Conservation (phyloP, 2,113 vertebrate species). For the Podocnemis expansa region DNA sequence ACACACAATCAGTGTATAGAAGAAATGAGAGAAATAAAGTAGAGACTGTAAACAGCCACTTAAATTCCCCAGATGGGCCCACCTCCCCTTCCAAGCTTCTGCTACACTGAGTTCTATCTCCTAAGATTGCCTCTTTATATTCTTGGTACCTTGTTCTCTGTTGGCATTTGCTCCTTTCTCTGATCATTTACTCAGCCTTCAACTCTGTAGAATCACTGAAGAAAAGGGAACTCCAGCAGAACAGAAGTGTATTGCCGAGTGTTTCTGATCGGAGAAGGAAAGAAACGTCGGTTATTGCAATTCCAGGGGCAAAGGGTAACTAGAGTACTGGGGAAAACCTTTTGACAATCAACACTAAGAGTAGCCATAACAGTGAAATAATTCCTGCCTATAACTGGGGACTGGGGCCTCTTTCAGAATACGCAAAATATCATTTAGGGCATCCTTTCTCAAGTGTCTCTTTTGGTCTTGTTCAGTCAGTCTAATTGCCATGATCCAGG, state of each 20-base stretch:
- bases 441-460: slow-evolving; percentile 20
- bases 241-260: not conserved
- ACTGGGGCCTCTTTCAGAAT: not conserved
- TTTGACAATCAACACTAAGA: not conserved
- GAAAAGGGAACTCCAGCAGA: not conserved
- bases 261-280: not conserved
- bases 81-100: not conserved
- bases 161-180: not conserved
- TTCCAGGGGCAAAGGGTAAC: not conserved
- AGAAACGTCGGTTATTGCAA: not conserved
- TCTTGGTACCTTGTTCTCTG: not conserved
- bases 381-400: not conserved
- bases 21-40: not conserved
- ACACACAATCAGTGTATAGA: not conserved
- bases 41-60: not conserved
- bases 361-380: not conserved
- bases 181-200: not conserved
- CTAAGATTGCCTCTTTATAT: not conserved
- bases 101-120: not conserved
- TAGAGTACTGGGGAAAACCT: not conserved
- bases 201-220: not conserved
- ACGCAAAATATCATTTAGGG: not conserved
- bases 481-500: not conserved
- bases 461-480: not conserved
- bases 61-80: not conserved